A percentile compares a stretch with the other conserved stretches of the same genome.
These are phyloP conservation scores for Holotrichia oblita DNA, from an alignment of 1,140 invertebrate genomes.

Conservation along the genomic window DNA sequence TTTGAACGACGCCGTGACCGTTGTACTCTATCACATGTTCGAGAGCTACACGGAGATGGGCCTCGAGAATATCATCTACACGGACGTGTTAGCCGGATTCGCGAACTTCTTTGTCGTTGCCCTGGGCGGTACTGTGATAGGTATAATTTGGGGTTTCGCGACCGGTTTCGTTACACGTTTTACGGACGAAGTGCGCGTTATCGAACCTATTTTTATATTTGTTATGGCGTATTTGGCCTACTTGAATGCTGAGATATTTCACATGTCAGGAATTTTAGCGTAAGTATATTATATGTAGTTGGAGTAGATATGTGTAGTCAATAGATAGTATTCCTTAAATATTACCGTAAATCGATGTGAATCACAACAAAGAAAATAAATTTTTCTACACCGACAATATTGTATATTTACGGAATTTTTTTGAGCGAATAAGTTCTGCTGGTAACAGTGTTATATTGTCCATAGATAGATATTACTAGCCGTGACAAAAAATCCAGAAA, in stretches of 20 bases:
- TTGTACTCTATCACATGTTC: slow-evolving; percentile 95
- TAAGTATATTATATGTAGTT: too few species aligned
- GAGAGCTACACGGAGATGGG: slow-evolving; percentile 91
- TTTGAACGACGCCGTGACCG: slow-evolving; percentile 96
- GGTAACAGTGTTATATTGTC: too few species aligned
- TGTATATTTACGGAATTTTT: too few species aligned
- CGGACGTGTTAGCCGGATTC: slow-evolving; percentile 85
- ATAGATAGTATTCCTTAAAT: too few species aligned
- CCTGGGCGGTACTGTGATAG: slow-evolving; percentile 92
- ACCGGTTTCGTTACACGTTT: slow-evolving; percentile 96
- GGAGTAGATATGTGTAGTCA: too few species aligned
- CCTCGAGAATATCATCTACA: slow-evolving; percentile 75
- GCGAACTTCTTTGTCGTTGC: slow-evolving; percentile 95
- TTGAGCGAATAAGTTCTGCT: too few species aligned
- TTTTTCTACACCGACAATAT: too few species aligned
- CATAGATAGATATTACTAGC: too few species aligned
- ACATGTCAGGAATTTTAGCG: slow-evolving; percentile 97
- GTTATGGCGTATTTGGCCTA: slow-evolving; percentile 99
- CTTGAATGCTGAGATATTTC: slow-evolving; percentile 96
- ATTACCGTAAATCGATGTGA: too few species aligned
- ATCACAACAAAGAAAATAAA: too few species aligned
- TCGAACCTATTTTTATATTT: slow-evolving; percentile 98
- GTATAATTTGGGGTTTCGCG: slow-evolving; percentile 93
- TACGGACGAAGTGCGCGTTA: slow-evolving; percentile 94
- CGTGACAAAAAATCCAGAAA: too few species aligned